These are phyloP conservation scores for Anticlea derivata DNA, from an alignment of 2,888 invertebrate species.

Conservation along the genomic window DNA sequence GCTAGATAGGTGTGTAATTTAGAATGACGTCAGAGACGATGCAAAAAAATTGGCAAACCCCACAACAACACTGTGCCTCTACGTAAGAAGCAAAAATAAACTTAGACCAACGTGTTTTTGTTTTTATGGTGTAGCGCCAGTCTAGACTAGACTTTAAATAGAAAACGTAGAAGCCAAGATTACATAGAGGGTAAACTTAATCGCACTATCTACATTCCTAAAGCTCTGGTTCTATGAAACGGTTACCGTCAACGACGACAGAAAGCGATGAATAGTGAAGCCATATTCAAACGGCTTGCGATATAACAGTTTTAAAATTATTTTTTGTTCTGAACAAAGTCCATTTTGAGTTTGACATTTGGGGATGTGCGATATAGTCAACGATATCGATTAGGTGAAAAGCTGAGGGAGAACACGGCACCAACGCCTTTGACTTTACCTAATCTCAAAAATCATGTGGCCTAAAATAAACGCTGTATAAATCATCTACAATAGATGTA, in stretches of 20 bases:
- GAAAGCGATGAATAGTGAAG: too few species aligned
- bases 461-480: too few species aligned
- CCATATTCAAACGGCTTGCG: too few species aligned
- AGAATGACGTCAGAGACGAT: conserved; percentile 2
- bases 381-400: too few species aligned
- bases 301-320: too few species aligned
- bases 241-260: background rate
- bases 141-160: conserved; percentile 15
- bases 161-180: conserved; percentile 11
- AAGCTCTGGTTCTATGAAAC: background rate
- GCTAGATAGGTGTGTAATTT: background rate
- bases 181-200: conserved; percentile 15
- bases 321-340: too few species aligned
- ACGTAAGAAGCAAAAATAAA: conserved; percentile 28
- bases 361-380: too few species aligned
- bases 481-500: too few species aligned
- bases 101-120: conserved; percentile 17
- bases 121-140: conserved; percentile 23
- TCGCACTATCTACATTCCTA: conserved; percentile 24
- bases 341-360: too few species aligned
- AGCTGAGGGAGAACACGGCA: too few species aligned
- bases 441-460: too few species aligned
- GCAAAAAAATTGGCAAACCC: conserved; percentile 31
- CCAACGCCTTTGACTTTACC: too few species aligned
- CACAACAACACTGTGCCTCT: conserved; percentile 13